A percentile compares a stretch with the other conserved stretches of the same genome.
Evolutionary conservation across 2,113 vertebrate species (phyloP).

Genomic region (Seriola quinqueradiata): DNA sequence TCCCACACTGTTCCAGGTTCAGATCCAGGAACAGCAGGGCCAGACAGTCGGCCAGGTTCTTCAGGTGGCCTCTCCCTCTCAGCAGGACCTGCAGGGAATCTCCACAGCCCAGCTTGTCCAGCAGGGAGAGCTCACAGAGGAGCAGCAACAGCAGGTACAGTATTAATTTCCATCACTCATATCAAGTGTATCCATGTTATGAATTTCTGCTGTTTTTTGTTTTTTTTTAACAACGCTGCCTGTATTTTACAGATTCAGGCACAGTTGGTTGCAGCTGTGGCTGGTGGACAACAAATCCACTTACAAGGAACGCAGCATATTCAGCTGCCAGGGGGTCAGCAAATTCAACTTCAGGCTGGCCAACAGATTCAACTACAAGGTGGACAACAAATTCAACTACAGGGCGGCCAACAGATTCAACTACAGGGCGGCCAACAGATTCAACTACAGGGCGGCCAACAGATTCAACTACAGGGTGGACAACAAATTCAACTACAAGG

Average conservation of each 20-base stretch:
- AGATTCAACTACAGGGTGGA: constrained; percentile 82
- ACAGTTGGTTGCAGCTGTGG: constrained; percentile 92
- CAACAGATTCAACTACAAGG: constrained; percentile 71
- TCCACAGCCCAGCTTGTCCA: constrained; percentile 92
- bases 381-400: too few relatives aligned
- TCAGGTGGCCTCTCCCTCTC: constrained; percentile 88
- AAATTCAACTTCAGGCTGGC: constrained; percentile 70
- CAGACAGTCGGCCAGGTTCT: constrained; percentile 88
- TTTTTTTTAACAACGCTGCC: neutral
- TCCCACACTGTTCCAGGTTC: constrained; percentile 81
- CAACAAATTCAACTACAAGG: constrained; percentile 91
- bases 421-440: constrained; percentile 89
- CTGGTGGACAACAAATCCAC: constrained; percentile 83
- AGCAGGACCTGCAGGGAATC: constrained; percentile 92
- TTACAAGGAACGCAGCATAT: constrained; percentile 77
- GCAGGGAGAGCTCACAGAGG: constrained; percentile 93
- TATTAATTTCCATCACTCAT: neutral
- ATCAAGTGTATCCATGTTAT: neutral
- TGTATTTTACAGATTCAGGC: constrained; percentile 89
- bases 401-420: constrained; percentile 71
- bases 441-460: constrained; percentile 86
- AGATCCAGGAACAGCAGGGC: constrained; percentile 94
- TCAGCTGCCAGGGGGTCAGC: constrained; percentile 73
- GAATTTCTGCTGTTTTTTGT: constrained; percentile 7
- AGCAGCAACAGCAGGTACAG: constrained; percentile 94